Conservation (phyloP, 1,140 invertebrate genomes). For the Aporrectodea caliginosa region DNA sequence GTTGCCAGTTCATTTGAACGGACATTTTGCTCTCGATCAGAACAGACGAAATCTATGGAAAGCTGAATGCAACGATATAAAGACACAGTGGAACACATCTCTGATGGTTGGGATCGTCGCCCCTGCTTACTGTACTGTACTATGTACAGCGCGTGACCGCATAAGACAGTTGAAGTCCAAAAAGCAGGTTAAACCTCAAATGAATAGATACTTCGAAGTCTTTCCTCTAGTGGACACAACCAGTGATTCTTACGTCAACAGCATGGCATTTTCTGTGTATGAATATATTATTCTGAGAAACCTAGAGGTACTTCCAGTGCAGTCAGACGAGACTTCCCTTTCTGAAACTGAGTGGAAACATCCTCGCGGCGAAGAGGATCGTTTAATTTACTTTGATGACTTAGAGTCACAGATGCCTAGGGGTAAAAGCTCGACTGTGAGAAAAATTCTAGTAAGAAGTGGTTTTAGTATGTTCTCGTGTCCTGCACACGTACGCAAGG, state of each 20-base stretch:
- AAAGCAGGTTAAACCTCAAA: background rate
- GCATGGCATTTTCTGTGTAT: background rate
- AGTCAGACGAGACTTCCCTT: too few relatives aligned
- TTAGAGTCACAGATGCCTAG: too few relatives aligned
- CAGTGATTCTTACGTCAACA: background rate
- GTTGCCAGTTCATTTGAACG: constrained; percentile 50
- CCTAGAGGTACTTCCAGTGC: too few relatives aligned
- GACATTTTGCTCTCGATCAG: constrained; percentile 48
- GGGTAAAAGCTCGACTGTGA: background rate
- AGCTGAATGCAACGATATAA: constrained; percentile 21
- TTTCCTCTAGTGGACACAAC: background rate
- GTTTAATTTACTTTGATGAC: too few relatives aligned
- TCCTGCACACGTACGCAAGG: background rate
- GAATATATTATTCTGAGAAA: background rate
- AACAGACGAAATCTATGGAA: constrained; percentile 43
- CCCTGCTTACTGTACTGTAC: constrained; percentile 37
- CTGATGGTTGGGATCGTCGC: constrained; percentile 39
- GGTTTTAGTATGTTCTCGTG: background rate
- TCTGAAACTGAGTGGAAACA: too few relatives aligned
- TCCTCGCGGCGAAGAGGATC: too few relatives aligned
- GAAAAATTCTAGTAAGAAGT: background rate
- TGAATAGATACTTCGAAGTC: background rate
- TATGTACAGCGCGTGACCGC: background rate
- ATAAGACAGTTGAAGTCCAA: background rate
- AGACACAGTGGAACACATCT: constrained; percentile 42